These are phyloP conservation scores for Meta bourneti DNA, from an alignment of 2,888 invertebrate genomes.

Conservation along the genomic window DNA sequence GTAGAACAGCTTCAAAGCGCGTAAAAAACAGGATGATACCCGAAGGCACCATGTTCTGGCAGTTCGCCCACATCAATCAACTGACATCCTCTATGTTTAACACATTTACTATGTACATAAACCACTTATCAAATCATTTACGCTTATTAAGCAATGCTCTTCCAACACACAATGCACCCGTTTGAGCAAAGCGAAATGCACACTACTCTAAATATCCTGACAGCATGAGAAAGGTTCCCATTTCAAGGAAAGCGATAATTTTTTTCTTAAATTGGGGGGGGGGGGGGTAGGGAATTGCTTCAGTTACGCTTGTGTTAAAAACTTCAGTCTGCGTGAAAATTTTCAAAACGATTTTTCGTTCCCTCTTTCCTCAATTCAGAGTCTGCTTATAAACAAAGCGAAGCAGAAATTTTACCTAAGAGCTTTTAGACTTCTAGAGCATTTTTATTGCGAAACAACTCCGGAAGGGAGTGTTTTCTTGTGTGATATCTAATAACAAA, in stretches of 20 bases:
- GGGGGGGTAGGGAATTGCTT: too few species aligned
- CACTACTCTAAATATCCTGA: background rate
- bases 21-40: background rate
- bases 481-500: background rate
- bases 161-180: too few species aligned
- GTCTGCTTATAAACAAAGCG: too few species aligned
- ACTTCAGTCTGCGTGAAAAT: too few species aligned
- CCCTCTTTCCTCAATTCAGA: too few species aligned
- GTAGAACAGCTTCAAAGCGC: background rate
- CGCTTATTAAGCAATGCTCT: background rate
- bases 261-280: background rate
- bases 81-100: conserved; percentile 5
- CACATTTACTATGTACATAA: background rate
- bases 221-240: background rate
- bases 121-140: background rate
- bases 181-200: background rate
- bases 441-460: too few species aligned
- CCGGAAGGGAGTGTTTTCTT: background rate
- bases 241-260: background rate
- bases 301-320: too few species aligned
- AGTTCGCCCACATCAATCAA: background rate
- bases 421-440: too few species aligned
- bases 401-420: too few species aligned
- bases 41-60: background rate
- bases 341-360: too few species aligned